Conservation (phyloP, 2,888 invertebrate species). For the Hypselothyrea guttata region DNA sequence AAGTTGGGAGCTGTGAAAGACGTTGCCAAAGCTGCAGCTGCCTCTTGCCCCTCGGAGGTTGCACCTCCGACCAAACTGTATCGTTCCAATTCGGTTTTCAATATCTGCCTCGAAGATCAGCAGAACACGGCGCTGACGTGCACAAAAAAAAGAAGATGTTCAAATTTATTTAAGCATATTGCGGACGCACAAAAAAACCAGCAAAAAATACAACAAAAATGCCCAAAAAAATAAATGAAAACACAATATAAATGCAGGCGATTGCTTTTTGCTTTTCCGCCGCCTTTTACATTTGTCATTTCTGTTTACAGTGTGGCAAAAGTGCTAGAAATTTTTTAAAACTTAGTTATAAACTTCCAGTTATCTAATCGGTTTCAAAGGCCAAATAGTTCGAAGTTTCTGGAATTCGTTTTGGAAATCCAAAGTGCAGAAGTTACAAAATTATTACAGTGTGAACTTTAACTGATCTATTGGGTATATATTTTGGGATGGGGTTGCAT, state of each 20-base stretch:
- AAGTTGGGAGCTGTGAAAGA: slow-evolving; percentile 46
- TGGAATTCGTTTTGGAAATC: too few relatives aligned
- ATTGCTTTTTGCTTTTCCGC: slow-evolving; percentile 49
- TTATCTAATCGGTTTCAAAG: too few relatives aligned
- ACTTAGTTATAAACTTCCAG: not conserved
- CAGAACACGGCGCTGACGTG: slow-evolving; percentile 65
- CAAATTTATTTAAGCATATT: slow-evolving; percentile 68
- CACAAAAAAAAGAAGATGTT: slow-evolving; percentile 44
- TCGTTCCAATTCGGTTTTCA: slow-evolving; percentile 39
- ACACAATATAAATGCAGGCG: slow-evolving; percentile 63
- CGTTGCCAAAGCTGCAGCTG: slow-evolving; percentile 2
- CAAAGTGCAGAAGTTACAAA: too few relatives aligned
- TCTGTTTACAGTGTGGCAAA: slow-evolving; percentile 41
- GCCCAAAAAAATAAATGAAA: slow-evolving; percentile 35
- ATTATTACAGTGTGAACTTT: too few relatives aligned
- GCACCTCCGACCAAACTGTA: slow-evolving; percentile 30
- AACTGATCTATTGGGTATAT: too few relatives aligned
- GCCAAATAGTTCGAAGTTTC: too few relatives aligned
- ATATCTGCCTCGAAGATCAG: slow-evolving; percentile 65
- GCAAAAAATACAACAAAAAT: slow-evolving; percentile 4
- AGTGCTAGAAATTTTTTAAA: not conserved
- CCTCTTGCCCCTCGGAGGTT: slow-evolving; percentile 1
- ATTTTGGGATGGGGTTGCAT: too few relatives aligned
- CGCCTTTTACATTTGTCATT: slow-evolving; percentile 70
- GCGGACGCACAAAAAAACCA: slow-evolving; percentile 20